These are phyloP conservation scores for Furnarius figulus DNA, from an alignment of 2,113 vertebrate genomes.

Conservation along the genomic window DNA sequence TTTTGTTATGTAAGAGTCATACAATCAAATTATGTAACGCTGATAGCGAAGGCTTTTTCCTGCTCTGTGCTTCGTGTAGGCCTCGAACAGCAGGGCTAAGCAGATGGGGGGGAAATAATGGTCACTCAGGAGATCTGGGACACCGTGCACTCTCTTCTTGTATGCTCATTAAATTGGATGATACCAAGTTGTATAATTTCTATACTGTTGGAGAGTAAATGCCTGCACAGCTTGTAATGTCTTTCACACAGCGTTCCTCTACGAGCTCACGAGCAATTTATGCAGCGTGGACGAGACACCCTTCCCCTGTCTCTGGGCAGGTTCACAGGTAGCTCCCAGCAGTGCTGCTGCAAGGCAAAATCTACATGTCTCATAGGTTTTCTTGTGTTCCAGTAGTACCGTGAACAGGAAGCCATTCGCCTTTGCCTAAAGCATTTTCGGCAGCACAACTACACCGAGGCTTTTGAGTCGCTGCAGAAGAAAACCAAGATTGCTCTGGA, in stretches of 20 bases:
- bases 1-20: conserved; percentile 64
- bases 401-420: conserved; percentile 99
- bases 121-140: conserved; percentile 22
- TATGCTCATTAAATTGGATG: background rate
- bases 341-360: conserved; percentile 23
- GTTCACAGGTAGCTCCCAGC: background rate
- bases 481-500: conserved; percentile 97
- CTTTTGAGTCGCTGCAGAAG: conserved; percentile 99
- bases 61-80: background rate
- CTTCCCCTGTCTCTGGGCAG: background rate
- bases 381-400: conserved; percentile 89
- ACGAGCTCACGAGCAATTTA: background rate
- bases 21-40: conserved; percentile 60
- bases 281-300: accelerated
- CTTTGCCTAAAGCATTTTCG: conserved; percentile 98
- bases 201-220: background rate
- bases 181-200: background rate
- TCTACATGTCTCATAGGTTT: conserved; percentile 62
- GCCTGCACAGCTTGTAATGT: background rate
- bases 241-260: background rate
- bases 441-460: conserved; percentile 99
- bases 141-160: background rate
- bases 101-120: background rate
- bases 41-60: conserved; percentile 35
- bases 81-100: conserved; percentile 8